Evolutionary conservation across 2,797 vertebrate species (phyloP).

Genomic region (Lates japonicus): DNA sequence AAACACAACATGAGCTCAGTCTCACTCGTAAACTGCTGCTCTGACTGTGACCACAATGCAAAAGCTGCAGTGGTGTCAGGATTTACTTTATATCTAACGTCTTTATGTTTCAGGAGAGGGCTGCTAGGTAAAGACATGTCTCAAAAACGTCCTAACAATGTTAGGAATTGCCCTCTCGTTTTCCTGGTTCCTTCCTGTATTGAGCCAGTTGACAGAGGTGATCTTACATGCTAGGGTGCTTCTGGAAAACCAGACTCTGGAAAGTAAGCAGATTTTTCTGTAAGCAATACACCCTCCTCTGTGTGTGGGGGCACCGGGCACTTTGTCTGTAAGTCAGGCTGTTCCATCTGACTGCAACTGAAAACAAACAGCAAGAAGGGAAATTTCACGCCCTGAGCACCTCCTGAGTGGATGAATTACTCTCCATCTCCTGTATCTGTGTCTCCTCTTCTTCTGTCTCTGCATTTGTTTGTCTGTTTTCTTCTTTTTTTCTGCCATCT

Average conservation of each 20-base stretch:
- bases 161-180: background rate
- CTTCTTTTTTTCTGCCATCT: slow-evolving; percentile 15
- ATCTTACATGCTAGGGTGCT: slow-evolving; percentile 64
- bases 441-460: slow-evolving; percentile 13
- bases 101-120: background rate
- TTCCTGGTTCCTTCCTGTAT: slow-evolving; percentile 17
- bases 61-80: too few relatives aligned
- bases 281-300: slow-evolving; percentile 61
- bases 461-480: slow-evolving; percentile 1
- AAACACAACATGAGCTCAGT: slow-evolving; percentile 73
- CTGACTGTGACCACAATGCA: slow-evolving; percentile 48
- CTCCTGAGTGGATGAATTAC: slow-evolving; percentile 54
- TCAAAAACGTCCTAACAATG: slow-evolving; percentile 5
- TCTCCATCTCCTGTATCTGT: slow-evolving; percentile 30
- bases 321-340: slow-evolving; percentile 65
- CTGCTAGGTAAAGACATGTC: too few relatives aligned
- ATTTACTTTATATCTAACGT: background rate
- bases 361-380: slow-evolving; percentile 70
- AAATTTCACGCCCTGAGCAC: slow-evolving; percentile 75
- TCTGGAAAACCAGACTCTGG: slow-evolving; percentile 60
- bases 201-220: slow-evolving; percentile 42
- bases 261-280: slow-evolving; percentile 72
- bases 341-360: slow-evolving; percentile 71
- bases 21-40: slow-evolving; percentile 64
- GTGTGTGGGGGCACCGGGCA: slow-evolving; percentile 47